Conservation (phyloP, 1,140 invertebrate species). For the Pectinophora gossypiella region DNA sequence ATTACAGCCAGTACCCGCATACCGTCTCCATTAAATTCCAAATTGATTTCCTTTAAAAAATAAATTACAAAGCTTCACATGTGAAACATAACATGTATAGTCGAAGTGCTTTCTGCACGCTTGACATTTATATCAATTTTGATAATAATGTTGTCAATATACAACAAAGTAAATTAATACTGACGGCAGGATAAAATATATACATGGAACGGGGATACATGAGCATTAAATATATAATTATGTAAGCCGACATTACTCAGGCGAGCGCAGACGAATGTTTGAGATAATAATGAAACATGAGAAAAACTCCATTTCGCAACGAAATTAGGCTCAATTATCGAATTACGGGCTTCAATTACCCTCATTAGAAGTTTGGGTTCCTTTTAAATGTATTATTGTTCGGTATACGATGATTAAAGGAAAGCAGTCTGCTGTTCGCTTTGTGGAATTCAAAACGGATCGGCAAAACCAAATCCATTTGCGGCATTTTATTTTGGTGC, state of each 20-base stretch:
- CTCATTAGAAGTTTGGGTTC: conserved; percentile 22
- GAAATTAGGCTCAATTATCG: conserved; percentile 33
- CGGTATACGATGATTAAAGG: conserved; percentile 24
- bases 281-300: not conserved
- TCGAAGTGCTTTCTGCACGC: no score
- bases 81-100: no score
- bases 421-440: not conserved
- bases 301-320: conserved; percentile 11
- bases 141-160: no score
- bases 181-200: no score
- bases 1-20: conserved; percentile 20
- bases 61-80: no score
- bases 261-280: not conserved
- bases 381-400: conserved; percentile 22
- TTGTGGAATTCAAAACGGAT: not conserved
- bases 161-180: no score
- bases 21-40: not conserved
- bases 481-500: not conserved
- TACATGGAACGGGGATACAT: no score
- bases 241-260: not conserved
- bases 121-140: no score
- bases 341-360: conserved; percentile 24
- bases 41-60: not conserved
- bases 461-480: not conserved
- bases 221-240: no score